These are phyloP conservation scores for Ormyrus thymus DNA, from an alignment of 2,888 invertebrate species.

Conservation along the genomic window DNA sequence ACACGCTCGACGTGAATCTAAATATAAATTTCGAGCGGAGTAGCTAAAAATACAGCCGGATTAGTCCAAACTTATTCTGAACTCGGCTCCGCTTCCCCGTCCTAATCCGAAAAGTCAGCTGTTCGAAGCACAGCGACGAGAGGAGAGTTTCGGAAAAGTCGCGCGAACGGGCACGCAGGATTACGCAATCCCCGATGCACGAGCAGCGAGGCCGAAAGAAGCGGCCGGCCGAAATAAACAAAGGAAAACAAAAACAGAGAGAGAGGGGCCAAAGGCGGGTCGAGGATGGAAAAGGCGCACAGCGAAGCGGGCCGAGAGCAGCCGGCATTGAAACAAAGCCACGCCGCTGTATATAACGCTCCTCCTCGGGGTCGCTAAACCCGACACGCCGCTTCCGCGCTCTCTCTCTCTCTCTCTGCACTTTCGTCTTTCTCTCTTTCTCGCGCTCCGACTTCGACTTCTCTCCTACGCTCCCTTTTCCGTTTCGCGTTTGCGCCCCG, in stretches of 20 bases:
- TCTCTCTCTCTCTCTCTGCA: not conserved
- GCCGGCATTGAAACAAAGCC: conserved; percentile 52
- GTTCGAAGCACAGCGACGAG: no score
- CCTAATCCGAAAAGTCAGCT: no score
- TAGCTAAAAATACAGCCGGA: no score
- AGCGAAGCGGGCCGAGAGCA: conserved; percentile 21
- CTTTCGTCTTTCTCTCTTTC: not conserved
- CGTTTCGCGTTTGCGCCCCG: not conserved
- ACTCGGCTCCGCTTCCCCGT: no score
- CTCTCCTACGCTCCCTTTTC: not conserved
- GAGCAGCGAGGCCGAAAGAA: no score
- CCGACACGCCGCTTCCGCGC: not conserved
- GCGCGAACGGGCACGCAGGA: no score
- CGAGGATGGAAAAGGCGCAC: not conserved
- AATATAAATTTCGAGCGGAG: no score
- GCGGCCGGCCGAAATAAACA: not conserved
- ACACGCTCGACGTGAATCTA: no score
- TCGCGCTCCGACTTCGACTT: not conserved
- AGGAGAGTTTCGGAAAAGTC: no score
- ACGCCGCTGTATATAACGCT: conserved; percentile 34
- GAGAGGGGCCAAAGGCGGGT: not conserved
- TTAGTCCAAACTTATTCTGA: no score
- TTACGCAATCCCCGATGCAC: no score
- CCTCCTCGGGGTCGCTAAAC: conserved; percentile 33
- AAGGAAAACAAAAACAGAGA: not conserved